Percentiles rank a stretch among this genome's conserved stretches.
Evolutionary conservation across 92 coral and sea anemone genomes (phyloP).

Genomic region (Umimayanthus chanpuru): DNA sequence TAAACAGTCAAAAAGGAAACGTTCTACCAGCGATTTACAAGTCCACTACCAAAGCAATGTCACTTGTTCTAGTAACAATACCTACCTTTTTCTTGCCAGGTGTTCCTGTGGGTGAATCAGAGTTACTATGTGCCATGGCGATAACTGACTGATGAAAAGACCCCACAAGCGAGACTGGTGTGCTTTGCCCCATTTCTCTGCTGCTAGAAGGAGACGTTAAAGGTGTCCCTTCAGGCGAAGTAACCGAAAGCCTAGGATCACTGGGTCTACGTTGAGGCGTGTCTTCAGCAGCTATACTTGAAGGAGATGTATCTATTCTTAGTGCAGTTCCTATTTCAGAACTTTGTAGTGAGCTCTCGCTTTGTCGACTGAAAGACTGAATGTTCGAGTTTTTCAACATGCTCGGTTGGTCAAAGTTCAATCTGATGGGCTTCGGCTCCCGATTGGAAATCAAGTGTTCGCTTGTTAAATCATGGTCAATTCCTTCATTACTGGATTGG

Average conservation of each 20-base stretch:
- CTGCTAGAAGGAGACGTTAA: slow-evolving; percentile 28
- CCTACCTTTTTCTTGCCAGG: slow-evolving; percentile 89
- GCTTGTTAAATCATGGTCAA: slow-evolving; percentile 25
- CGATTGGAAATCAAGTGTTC: slow-evolving; percentile 13
- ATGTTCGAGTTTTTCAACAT: neutral
- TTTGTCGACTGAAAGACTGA: slow-evolving; percentile 9
- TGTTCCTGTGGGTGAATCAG: slow-evolving; percentile 64
- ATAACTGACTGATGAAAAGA: slow-evolving; percentile 46
- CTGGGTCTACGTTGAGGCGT: slow-evolving; percentile 62
- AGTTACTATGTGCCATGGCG: slow-evolving; percentile 52
- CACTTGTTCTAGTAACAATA: neutral
- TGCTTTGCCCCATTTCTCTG: slow-evolving; percentile 13
- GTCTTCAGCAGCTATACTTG: neutral
- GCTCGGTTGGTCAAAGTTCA: slow-evolving; percentile 29
- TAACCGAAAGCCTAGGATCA: slow-evolving; percentile 79
- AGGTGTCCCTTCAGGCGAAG: slow-evolving; percentile 37
- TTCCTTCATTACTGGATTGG: slow-evolving; percentile 8
- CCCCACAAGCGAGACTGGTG: slow-evolving; percentile 26
- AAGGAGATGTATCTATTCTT: slow-evolving; percentile 32
- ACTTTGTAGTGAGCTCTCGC: neutral
- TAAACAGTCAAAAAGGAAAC: too few species aligned
- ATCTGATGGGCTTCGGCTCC: slow-evolving; percentile 14
- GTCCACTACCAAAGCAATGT: neutral
- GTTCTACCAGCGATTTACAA: too few species aligned
- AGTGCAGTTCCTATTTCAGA: slow-evolving; percentile 32